A percentile compares a stretch with the other conserved stretches of the same genome.
Evolutionary conservation across 2,113 vertebrate genomes (phyloP).

Genomic region (Zosterops lateralis): DNA sequence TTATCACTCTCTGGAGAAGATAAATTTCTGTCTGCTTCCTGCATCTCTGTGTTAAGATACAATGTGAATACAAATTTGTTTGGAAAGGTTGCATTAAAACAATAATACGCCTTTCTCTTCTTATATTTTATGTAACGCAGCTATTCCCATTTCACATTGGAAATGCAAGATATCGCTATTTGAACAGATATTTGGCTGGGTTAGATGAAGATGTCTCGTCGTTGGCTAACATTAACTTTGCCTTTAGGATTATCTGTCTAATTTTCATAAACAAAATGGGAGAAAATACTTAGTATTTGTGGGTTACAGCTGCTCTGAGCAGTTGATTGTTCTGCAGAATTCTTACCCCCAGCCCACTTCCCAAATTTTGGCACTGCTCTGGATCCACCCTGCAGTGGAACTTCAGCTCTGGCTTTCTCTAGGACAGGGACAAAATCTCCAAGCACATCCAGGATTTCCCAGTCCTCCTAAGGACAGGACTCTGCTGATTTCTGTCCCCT

Average conservation of each 20-base stretch:
- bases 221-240: neutral
- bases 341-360: neutral
- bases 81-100: constrained; percentile 4
- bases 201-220: neutral
- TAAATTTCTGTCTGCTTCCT: constrained; percentile 53
- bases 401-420: neutral
- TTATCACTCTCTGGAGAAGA: constrained; percentile 59
- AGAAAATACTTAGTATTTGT: neutral
- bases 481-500: neutral
- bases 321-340: accelerated
- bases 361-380: neutral
- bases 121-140: neutral
- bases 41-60: neutral
- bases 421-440: neutral
- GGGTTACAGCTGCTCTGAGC: neutral
- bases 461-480: neutral
- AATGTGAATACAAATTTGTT: constrained; percentile 50
- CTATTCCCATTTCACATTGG: neutral
- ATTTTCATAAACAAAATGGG: neutral
- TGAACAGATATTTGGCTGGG: neutral
- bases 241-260: neutral
- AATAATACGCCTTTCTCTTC: neutral
- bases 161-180: neutral
- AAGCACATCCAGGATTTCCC: neutral
- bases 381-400: neutral